Evolutionary conservation across 1,140 invertebrate genomes (phyloP).

Genomic region (Drosophila busckii): DNA sequence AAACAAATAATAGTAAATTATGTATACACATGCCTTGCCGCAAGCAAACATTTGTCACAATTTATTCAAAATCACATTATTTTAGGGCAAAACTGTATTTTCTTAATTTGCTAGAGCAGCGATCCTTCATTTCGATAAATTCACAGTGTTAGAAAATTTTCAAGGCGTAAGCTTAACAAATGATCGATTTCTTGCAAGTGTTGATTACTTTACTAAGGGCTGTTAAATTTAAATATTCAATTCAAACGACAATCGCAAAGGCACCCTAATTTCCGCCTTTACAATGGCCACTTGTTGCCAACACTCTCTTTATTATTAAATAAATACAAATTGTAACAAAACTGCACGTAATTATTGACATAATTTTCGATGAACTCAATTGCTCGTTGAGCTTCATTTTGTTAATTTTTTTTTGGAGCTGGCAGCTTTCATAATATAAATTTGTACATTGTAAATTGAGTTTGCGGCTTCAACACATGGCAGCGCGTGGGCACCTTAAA

Average conservation of each 20-base stretch:
- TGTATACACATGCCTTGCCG: slow-evolving; percentile 16
- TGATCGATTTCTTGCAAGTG: no score
- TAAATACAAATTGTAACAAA: slow-evolving; percentile 35
- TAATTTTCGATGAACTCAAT: slow-evolving; percentile 6
- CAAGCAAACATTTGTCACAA: slow-evolving; percentile 51
- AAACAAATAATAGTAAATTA: slow-evolving; percentile 63
- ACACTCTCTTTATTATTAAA: no score
- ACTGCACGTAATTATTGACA: slow-evolving; percentile 23
- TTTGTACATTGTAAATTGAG: not conserved
- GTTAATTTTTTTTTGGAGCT: not conserved
- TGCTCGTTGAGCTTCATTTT: not conserved
- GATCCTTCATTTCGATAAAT: no score
- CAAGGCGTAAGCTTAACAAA: no score
- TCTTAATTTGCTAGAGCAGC: no score
- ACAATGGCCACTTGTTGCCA: not conserved
- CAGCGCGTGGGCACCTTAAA: slow-evolving; percentile 16
- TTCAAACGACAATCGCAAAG: no score
- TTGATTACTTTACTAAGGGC: no score
- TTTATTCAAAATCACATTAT: slow-evolving; percentile 5
- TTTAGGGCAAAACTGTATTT: slow-evolving; percentile 7
- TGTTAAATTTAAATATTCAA: no score
- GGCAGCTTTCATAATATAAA: not conserved
- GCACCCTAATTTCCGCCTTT: no score
- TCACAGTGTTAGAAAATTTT: no score
- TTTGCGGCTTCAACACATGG: not conserved